Evolutionary conservation across 1,140 invertebrate species (phyloP), one percentile per base, ranked within the genome.

Genomic region (Calycopis cecrops): DNA sequence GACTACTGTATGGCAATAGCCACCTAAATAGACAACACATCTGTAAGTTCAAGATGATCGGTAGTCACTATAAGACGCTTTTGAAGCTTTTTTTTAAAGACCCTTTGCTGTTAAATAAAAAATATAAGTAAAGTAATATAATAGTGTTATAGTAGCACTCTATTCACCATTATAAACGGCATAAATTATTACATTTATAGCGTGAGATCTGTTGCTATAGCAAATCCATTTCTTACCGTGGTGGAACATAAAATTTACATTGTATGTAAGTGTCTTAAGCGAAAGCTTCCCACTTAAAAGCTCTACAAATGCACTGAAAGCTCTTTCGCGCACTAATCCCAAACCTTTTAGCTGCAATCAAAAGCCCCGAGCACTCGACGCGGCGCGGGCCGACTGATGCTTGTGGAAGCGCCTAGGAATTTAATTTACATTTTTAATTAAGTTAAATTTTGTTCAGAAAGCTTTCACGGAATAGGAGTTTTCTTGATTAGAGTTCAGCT

Each of bases 351-450:
- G 82, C 85, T 87, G 85, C 82, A 87, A 85, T 87, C 85, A 87
- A 85, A 85, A 85, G 85, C 85, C 79, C 76, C 71, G 79, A 79
- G 81, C 73, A 72, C 73, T 72, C 68, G 66, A 59, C 62, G 73
- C 67, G 62, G 67, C 62, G 65, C 65, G 70, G 72, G 67, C 54
- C 79, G 80, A 77, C 74, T 77, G 79, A 81, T 83, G 80, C 80
- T 83, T 85, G 79, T 85, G 84, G 81, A 85, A 83, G 82, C 82
- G 79, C 74, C 80, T 79, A 85, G 79, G 82, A 87, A 87, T 87
- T 87, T 85, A 83, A 87, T 87, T 87, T 87, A 87, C 84, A 87
- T 87, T 87, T 87, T 87, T 87, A 87, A 85, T 87, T 87, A 85
- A 85, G 81, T 87, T 84, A 85, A 87, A 85, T 87, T 87, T 87